A percentile compares a stretch with the other conserved stretches of the same genome.
phyloP scores from a whole-genome alignment of 2,888 invertebrate species.

The Dasypogon diadema region DNA sequence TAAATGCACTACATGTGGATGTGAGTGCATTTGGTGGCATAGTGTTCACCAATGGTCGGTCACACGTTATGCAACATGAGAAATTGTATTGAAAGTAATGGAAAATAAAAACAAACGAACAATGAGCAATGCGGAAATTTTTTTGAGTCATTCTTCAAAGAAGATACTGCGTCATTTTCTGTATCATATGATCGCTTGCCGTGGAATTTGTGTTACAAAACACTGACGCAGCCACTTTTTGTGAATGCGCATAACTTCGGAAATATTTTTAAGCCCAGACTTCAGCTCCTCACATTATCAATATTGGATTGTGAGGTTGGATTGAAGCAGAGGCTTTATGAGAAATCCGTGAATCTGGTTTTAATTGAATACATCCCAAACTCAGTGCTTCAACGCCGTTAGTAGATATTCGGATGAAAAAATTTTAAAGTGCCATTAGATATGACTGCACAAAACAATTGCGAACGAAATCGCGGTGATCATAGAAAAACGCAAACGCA shows the following conservation, averaged over 20 bases:
- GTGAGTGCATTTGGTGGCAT: constrained; percentile 31
- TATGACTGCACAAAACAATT: too few species aligned
- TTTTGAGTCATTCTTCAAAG: constrained; percentile 42
- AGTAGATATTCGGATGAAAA: too few species aligned
- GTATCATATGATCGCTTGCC: constrained; percentile 12
- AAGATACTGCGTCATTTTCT: constrained; percentile 40
- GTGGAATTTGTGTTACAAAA: constrained; percentile 32
- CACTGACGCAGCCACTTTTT: background rate
- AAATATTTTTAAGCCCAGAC: too few species aligned
- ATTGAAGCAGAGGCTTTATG: too few species aligned
- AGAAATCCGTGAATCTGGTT: too few species aligned
- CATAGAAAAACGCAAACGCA: constrained; percentile 29
- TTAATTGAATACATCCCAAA: too few species aligned
- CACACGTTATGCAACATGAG: constrained; percentile 47
- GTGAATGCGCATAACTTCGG: background rate
- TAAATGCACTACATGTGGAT: constrained; percentile 4
- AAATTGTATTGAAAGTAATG: constrained; percentile 29
- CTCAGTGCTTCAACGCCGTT: too few species aligned
- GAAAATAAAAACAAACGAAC: constrained; percentile 30
- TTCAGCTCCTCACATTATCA: too few species aligned
- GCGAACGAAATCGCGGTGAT: background rate
- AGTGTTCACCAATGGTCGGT: constrained; percentile 32
- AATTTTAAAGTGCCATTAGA: too few species aligned
- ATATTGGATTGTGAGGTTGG: too few species aligned
- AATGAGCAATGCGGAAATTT: constrained; percentile 50